Conservation (phyloP, 2,888 invertebrate species). For the Salpingus planirostris region DNA sequence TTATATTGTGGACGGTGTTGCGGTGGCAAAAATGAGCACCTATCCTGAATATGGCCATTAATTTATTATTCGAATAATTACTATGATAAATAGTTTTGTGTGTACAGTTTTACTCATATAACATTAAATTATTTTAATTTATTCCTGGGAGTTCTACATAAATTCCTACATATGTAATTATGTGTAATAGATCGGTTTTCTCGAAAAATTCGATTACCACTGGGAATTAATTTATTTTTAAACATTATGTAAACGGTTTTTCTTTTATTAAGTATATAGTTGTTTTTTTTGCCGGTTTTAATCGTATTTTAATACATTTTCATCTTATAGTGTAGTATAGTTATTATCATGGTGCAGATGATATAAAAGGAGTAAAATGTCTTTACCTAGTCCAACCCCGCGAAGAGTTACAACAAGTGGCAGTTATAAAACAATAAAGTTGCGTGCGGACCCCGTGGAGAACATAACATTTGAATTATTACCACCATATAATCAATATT, state of each 20-base stretch:
- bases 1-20: constrained; percentile 7
- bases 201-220: constrained; percentile 11
- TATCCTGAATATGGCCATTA: constrained; percentile 14
- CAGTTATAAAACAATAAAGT: constrained; percentile 6
- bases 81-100: constrained; percentile 17
- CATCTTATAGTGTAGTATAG: no score
- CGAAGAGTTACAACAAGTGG: no score
- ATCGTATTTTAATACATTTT: no score
- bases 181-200: constrained; percentile 12
- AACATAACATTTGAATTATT: constrained; percentile 7
- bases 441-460: constrained; percentile 6
- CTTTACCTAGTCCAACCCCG: no score
- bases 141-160: constrained; percentile 13
- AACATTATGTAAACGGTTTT: no score
- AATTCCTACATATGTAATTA: constrained; percentile 16
- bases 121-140: constrained; percentile 19
- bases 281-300: no score
- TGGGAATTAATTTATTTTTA: constrained; percentile 9
- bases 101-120: constrained; percentile 11
- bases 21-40: constrained; percentile 14
- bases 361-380: no score
- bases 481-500: constrained; percentile 3
- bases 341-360: no score
- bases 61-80: constrained; percentile 15
- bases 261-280: no score